Base-by-base conservation (phyloP, 1,140 invertebrate genomes). In the Drosophila bifasciata region DNA sequence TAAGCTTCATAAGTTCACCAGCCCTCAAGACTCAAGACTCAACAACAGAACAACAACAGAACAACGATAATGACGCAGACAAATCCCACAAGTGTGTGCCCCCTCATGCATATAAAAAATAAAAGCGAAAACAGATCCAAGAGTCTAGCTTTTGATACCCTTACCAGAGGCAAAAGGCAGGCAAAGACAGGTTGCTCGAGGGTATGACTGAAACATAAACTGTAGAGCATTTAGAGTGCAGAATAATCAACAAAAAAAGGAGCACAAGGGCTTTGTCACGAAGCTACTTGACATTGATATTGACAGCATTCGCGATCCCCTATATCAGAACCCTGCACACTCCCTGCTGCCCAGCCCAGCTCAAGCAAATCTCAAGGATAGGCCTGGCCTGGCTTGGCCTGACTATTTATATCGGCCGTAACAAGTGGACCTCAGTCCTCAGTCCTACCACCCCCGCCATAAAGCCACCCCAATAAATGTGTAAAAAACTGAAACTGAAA, bases 51-150 rank as follows among this genome's bases (percentile, higher is more conserved):
- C 40, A 25, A 7, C 19, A 52, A n/a, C 36, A 62, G 11, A 19
- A 36, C 36, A 77, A 45, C 49, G 63, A 58, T 23, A 53, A 53
- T 15, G 55, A 58, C 45, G 21, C 68, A 76, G 64, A 85, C 76
- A 85, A 86, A 86, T 88, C 74, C 69, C 83, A 83, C 81, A 76
- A 86, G 77, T 81, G 73, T 86, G 83, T 85, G 81, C 81, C 41
- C 41, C 56, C 84, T 70, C 83, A 86, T 86, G 81, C 76, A 76
- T 86, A 58, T 75, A 55, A 84, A 84, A 58, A 25, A 28, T 85
- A 58, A 25, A 28, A 3, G 7, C 28, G 7, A 13, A 13, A 13
- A 25, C 36, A 9, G 21, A 55, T 40, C 51, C 32, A 13, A 13
- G 11, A 11, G 64, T 11, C 21, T 15, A 16, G 17, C 23, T 9